Evolutionary conservation across 2,888 invertebrate species (phyloP).

Genomic region (Argyra leucocephala): DNA sequence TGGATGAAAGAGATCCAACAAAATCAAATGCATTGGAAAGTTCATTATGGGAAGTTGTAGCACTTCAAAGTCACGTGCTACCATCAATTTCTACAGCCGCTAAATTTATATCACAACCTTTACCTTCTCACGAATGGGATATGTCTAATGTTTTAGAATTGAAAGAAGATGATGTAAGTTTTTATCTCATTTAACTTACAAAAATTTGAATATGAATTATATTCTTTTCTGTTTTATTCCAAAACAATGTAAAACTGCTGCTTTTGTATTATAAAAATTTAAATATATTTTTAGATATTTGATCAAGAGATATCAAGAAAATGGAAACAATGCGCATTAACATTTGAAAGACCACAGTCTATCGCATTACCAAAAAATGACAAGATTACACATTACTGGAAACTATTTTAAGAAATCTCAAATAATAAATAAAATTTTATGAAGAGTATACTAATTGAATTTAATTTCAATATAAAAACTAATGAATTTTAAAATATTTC

Average conservation of each 20-base stretch:
- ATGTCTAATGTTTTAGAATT: constrained; percentile 56
- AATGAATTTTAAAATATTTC: neutral
- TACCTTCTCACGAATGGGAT: constrained; percentile 61
- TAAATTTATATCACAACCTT: constrained; percentile 55
- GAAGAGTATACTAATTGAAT: constrained; percentile 1
- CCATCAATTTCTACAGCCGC: constrained; percentile 66
- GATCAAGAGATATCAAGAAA: constrained; percentile 67
- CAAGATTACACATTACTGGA: constrained; percentile 60
- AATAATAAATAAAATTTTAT: neutral
- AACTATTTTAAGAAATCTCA: constrained; percentile 33
- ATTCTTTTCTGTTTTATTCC: neutral
- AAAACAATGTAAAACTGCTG: neutral
- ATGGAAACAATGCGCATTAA: constrained; percentile 63
- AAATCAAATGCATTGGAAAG: constrained; percentile 76
- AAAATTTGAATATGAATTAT: too few relatives aligned
- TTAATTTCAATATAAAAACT: neutral
- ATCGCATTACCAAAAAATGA: constrained; percentile 54
- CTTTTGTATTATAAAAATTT: neutral
- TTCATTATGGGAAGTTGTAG: constrained; percentile 85
- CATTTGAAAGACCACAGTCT: constrained; percentile 61
- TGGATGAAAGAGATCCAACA: constrained; percentile 68
- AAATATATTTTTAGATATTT: constrained; percentile 52
- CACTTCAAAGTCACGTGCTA: constrained; percentile 62
- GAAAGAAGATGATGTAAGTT: constrained; percentile 52
- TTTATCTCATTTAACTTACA: neutral